Conservation (phyloP, 2,113 vertebrate species). For the Clarias magur region DNA sequence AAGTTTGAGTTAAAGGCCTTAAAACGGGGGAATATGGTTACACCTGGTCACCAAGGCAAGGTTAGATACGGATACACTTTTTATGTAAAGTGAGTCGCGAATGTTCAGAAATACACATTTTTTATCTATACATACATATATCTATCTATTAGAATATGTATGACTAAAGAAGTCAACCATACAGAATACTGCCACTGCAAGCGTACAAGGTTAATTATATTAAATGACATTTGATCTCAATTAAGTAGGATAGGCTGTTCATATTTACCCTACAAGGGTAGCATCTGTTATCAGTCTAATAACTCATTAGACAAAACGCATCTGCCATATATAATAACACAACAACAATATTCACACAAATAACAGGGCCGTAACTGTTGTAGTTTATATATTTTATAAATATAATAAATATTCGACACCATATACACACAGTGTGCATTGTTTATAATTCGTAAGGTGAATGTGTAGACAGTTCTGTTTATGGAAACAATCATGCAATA, state of each 20-base stretch:
- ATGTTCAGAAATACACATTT: not conserved
- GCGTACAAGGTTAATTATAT: not conserved
- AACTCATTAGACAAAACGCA: not conserved
- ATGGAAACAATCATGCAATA: too few species aligned
- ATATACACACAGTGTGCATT: too few species aligned
- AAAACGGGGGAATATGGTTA: not conserved
- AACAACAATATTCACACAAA: not conserved
- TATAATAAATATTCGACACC: not conserved
- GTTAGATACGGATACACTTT: not conserved
- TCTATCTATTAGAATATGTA: not conserved
- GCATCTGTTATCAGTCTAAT: not conserved
- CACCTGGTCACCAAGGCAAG: not conserved
- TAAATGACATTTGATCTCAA: not conserved
- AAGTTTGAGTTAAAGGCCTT: not conserved
- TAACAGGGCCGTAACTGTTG: too few species aligned
- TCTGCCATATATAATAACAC: not conserved
- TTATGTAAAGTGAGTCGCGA: not conserved
- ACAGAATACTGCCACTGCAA: not conserved
- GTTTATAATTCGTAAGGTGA: too few species aligned
- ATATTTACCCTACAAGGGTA: not conserved
- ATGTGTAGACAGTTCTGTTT: too few species aligned
- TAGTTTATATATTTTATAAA: too few species aligned
- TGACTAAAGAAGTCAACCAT: not conserved
- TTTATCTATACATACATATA: not conserved
- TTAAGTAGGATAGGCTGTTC: not conserved